Conservation (phyloP, 2,113 vertebrate species). For the Bambusicola thoracicus region DNA sequence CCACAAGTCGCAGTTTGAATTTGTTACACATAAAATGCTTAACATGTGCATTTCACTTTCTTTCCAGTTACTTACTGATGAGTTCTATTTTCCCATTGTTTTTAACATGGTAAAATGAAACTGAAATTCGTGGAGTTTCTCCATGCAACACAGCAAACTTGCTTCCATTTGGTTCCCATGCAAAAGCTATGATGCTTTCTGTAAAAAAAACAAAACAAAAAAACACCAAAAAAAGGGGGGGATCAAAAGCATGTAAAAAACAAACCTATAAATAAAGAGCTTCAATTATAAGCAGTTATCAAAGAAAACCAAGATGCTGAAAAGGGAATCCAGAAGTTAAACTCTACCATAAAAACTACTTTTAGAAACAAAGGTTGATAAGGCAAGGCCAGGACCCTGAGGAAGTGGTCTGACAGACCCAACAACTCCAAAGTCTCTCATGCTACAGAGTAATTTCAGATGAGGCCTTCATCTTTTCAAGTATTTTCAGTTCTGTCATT, state of each 20-base stretch:
- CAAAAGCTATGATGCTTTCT: conserved; percentile 98
- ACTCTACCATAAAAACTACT: neutral
- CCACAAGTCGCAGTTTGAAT: neutral
- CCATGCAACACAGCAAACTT: conserved; percentile 98
- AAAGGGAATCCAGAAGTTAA: neutral
- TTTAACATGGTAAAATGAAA: conserved; percentile 97
- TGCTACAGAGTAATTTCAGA: neutral
- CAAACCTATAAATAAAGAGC: neutral
- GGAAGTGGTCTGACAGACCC: neutral
- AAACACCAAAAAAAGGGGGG: neutral
- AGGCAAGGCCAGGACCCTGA: neutral
- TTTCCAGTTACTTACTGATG: conserved; percentile 86
- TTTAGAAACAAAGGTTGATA: neutral
- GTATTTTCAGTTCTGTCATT: neutral
- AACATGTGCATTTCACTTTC: neutral
- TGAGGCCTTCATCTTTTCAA: neutral
- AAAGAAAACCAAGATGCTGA: neutral
- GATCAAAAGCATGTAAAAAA: neutral
- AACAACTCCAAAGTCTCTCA: neutral
- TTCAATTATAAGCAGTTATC: neutral
- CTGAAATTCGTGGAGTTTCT: conserved; percentile 91
- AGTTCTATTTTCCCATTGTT: conserved; percentile 98
- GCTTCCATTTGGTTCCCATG: conserved; percentile 98
- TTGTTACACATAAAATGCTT: neutral
- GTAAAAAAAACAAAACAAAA: conserved; percentile 3